Evolutionary conservation across 2,888 invertebrate genomes (phyloP), one percentile per base, ranked within the genome.

Genomic region (Antitype chi): DNA sequence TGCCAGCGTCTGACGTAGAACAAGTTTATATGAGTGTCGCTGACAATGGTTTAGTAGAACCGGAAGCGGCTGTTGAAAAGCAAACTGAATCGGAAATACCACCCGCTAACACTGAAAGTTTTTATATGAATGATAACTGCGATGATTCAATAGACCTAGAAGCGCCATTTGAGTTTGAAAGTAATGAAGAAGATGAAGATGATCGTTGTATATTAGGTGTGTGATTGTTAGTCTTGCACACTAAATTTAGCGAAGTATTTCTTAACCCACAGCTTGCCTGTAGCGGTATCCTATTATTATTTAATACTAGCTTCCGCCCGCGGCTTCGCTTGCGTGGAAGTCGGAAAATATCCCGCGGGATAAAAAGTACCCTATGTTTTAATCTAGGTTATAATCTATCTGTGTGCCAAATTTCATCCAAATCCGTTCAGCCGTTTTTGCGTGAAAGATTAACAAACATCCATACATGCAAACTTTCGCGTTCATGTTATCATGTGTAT

Each of bases 181-280:
- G 71, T 55, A 57, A 62, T 23, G 81, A 75, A 28, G 80, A 81
- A 1, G 72, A 70, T 1, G 70, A 60, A 15, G 91, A 88, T 8
- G 91, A 87, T 7, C 78, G 88, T 76, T 92, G 93, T 76, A 93
- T 93, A 84, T 89, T 93, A 76, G 93, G 93, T 28, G 85, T 93
- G 32, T 92, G 78, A 89, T 52, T 53, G 15, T 28, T n/a, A 52
- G 62, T 52, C 3, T 55, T 62, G 15, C 15, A 62, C 11, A 23
- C 4, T 66, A n/a, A 23, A 64, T 53, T 20, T 15, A 17, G n/a
- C 20, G 2, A 43, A 28, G 62, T 57, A 25, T 64, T 52, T 64
- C 20, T 80, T 25, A 53, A 43, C 23, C 15, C 20, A 9, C 53
- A n/a, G 17, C 11, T 55, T 55, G 38, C 4, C n/a, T 43, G 8